Evolutionary conservation across 1,140 invertebrate genomes (phyloP).

Genomic region (Drosophila ohnishii): DNA sequence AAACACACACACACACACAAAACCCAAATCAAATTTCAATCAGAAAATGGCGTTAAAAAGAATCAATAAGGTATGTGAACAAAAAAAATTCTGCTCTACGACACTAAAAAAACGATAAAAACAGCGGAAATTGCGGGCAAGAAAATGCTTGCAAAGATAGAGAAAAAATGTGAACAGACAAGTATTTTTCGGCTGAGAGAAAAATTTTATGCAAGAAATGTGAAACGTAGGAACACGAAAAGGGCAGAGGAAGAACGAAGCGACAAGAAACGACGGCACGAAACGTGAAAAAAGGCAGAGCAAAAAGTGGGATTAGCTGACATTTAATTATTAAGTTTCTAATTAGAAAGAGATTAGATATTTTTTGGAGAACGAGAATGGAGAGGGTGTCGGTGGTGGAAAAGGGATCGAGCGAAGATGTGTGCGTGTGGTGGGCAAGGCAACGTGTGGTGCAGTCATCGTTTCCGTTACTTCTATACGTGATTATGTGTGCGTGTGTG

Average conservation of each 20-base stretch:
- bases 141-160: constrained; percentile 29
- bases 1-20: constrained; percentile 69
- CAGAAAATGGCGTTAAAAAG: constrained; percentile 95
- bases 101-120: constrained; percentile 29
- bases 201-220: constrained; percentile 83
- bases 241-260: constrained; percentile 63
- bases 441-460: constrained; percentile 62
- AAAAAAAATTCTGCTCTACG: constrained; percentile 43
- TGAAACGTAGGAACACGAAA: constrained; percentile 73
- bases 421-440: constrained; percentile 45
- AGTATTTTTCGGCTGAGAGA: constrained; percentile 45
- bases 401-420: constrained; percentile 39
- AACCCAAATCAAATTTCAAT: constrained; percentile 83
- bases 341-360: constrained; percentile 33
- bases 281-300: constrained; percentile 77
- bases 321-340: constrained; percentile 64
- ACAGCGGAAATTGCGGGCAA: constrained; percentile 26
- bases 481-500: constrained; percentile 7
- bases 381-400: constrained; percentile 14
- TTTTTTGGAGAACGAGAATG: constrained; percentile 14
- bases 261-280: constrained; percentile 77
- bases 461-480: constrained; percentile 66
- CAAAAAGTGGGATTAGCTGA: constrained; percentile 55
- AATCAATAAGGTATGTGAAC: constrained; percentile 95
- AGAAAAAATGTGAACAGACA: constrained; percentile 43